Base-by-base conservation (phyloP, 2,113 vertebrate genomes). In the Protobothrops flavoviridis region DNA sequence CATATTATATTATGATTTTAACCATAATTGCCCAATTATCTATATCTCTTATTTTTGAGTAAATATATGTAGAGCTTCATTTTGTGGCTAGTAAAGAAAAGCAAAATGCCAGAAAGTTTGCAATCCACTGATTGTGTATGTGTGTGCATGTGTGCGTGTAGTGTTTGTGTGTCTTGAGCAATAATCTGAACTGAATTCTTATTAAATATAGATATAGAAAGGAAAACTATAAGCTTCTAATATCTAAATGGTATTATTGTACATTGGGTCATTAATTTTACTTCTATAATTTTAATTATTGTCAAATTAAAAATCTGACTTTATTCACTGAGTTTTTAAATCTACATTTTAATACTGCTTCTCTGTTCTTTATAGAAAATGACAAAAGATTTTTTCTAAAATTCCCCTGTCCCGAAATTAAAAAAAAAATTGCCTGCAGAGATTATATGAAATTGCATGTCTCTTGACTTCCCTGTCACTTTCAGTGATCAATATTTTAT, bases 401-500 rank as follows among this genome's bases (percentile, higher is more conserved):
- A 87, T 90, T 53, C 56, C n/a, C 55, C 52, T 53, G 15, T 69
- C 43, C 59, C 43, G 55, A 90, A 87, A 90, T 90, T 57, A 90
- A 50, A 50, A 50, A 81, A 93, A 81, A 57, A 56, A 87, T 56
- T 64, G 56, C 89, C 89, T 90, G 92, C 29, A 64, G 81, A 64
- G 90, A 90, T 81, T 90, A 53, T 90, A 90, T 87, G 61, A 93
- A 93, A 93, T 87, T 90, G 89, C 92, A 90, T 39, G 57, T 93
- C n/a, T 93, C 89, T 87, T 85, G 48, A 87, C 88, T 93, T 86
- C 92, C 59, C 81, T 90, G 89, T 93, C 92, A 90, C 92, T 93
- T 90, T 86, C 56, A 87, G 56, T 90, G 45, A 93, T 93, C 92
- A 93, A 93, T 93, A 93, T 90, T 93, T 93, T 48, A 90, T 90